phyloP scores from a whole-genome alignment of 1,140 invertebrate species.

The Cydia amplana region DNA sequence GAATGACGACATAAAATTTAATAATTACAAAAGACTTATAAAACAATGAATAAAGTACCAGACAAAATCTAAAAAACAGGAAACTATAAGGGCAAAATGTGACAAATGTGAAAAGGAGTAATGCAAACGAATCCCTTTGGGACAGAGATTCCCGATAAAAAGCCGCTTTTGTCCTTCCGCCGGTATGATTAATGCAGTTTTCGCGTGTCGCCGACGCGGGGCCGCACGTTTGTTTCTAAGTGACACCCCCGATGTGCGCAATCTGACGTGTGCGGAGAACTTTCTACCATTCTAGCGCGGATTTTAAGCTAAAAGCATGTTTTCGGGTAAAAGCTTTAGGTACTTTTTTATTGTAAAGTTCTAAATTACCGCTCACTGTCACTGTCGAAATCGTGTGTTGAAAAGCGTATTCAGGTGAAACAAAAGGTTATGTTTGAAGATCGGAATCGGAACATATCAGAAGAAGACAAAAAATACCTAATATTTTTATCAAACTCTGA shows the following conservation, averaged over 20 bases:
- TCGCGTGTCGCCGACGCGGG: conserved; percentile 47
- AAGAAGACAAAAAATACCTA: too few relatives aligned
- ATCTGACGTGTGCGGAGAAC: conserved; percentile 23
- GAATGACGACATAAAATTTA: background rate
- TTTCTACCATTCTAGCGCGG: conserved; percentile 7
- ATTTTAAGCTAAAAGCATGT: conserved; percentile 18
- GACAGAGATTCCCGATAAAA: conserved; percentile 52
- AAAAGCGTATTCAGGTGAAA: too few relatives aligned
- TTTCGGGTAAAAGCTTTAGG: background rate
- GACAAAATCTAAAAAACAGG: conserved; percentile 24
- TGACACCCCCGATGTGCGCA: conserved; percentile 24
- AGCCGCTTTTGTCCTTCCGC: conserved; percentile 52
- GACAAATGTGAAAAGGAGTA: conserved; percentile 50
- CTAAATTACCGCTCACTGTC: background rate
- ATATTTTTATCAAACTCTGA: too few relatives aligned
- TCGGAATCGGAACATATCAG: too few relatives aligned
- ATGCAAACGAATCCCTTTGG: conserved; percentile 44
- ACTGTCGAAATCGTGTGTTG: too few relatives aligned
- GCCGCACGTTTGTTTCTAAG: conserved; percentile 32
- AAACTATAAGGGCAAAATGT: conserved; percentile 31
- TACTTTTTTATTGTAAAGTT: background rate
- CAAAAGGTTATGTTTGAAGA: too few relatives aligned
- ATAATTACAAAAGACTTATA: background rate
- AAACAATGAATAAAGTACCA: conserved; percentile 2
- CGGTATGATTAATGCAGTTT: conserved; percentile 59